Base-by-base conservation (phyloP, 2,797 vertebrate species). In the Sebastes taczanowskii region DNA sequence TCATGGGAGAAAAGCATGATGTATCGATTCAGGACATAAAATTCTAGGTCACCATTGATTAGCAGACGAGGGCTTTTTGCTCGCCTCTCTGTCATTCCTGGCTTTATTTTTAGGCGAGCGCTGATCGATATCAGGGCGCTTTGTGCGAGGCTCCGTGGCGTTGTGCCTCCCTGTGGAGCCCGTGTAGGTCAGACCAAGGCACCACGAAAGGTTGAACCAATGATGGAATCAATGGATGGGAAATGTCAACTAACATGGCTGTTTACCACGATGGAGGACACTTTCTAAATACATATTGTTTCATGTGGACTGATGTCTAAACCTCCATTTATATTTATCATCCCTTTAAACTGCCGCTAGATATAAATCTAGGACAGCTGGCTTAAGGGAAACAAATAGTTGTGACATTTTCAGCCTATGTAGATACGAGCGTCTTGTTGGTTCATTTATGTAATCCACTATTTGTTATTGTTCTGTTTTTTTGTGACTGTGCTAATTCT, bases 21-120 rank as follows among this genome's bases (percentile, higher is more conserved):
- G 59, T 58, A 94, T 95, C 4, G 92, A 93, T 81, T 71, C 22
- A 14, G 56, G 81, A 77, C 83, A 62, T 67, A 86, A 87, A 52
- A 92, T 91, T 93, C 87, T 77, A 89, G 86, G 91, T 92, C 91
- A 90, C 13, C 80, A 94, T 93, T 90, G 93, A 94, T 93, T 89
- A 84, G 86, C 75, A 84, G 83, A 82, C 85, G 32, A 72, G 35
- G 83, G 80, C 83, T 82, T 76, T 90, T 85, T 69, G 74, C 81
- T 82, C 13, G 80, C 62, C 77, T 81, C 80, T 71, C 82, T 62
- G 82, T 89, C 84, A 79, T 53, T 71, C 68, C 16, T 6, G 62
- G 35, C 81, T 89, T 91, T 93, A 94, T 93, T 91, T 93, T 91
- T 91, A 93, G 90, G 88, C 52, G 38, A 29, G 6, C 6, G 34